These are phyloP conservation scores for Agraylea sexmaculata DNA, from an alignment of 1,140 invertebrate species.

Conservation along the genomic window DNA sequence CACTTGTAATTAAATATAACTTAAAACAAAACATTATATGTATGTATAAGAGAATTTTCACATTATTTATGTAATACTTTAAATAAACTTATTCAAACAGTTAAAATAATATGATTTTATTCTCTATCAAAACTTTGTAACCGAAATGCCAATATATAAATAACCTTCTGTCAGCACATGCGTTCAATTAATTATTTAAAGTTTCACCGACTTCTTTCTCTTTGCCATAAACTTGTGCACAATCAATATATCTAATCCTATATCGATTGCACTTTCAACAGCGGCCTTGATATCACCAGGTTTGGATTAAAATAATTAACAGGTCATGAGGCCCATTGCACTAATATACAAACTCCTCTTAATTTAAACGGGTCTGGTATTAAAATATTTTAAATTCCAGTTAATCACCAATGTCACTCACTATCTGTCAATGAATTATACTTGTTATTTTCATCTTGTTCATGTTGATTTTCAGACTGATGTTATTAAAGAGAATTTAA, in stretches of 20 bases:
- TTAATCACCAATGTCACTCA: too few relatives aligned
- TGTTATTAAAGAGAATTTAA: too few relatives aligned
- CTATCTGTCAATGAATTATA: too few relatives aligned
- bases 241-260: conserved; percentile 73
- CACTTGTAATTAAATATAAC: too few relatives aligned
- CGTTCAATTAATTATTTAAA: conserved; percentile 48
- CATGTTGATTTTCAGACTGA: too few relatives aligned
- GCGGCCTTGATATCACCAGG: conserved; percentile 60
- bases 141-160: conserved; percentile 68
- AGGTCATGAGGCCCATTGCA: conserved; percentile 20
- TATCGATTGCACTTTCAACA: conserved; percentile 62
- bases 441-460: too few relatives aligned
- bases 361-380: conserved; percentile 9
- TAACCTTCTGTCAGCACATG: conserved; percentile 54
- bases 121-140: too few relatives aligned
- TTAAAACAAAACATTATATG: too few relatives aligned
- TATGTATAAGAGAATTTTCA: too few relatives aligned
- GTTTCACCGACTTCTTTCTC: conserved; percentile 63
- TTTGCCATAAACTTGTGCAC: conserved; percentile 68
- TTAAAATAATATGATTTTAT: conserved; percentile 12
- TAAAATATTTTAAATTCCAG: too few relatives aligned
- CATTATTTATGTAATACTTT: conserved; percentile 6
- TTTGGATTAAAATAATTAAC: conserved; percentile 44
- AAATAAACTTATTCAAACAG: conserved; percentile 6
- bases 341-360: conserved; percentile 19